phyloP scores from a whole-genome alignment of 2,797 vertebrate genomes.

The Trichosurus vulpecula region DNA sequence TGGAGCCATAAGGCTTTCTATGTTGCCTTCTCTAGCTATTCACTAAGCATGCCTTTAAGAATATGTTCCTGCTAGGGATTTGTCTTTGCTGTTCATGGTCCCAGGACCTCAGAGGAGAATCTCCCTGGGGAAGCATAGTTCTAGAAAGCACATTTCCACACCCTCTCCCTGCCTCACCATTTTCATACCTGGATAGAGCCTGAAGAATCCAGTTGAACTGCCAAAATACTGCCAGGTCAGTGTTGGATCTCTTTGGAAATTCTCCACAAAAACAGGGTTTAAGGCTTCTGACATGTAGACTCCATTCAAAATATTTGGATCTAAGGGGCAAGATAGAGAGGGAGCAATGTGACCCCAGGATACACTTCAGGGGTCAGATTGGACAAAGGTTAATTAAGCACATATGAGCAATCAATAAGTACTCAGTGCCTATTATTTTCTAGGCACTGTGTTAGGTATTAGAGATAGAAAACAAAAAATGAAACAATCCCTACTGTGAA shows the following conservation, averaged over 20 bases:
- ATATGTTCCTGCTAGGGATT: too few species aligned
- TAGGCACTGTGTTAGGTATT: not conserved
- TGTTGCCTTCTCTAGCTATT: too few species aligned
- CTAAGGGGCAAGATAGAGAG: constrained; percentile 77
- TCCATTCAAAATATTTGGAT: constrained; percentile 94
- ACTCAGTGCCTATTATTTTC: not conserved
- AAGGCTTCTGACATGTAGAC: constrained; percentile 97
- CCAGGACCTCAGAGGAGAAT: constrained; percentile 13
- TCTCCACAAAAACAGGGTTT: constrained; percentile 94
- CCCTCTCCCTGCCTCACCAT: not conserved
- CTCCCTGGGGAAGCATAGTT: not conserved
- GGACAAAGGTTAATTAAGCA: not conserved
- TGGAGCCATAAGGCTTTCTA: too few species aligned
- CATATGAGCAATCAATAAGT: not conserved
- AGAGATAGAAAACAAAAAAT: not conserved
- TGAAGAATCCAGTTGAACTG: constrained; percentile 95
- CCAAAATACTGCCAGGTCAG: constrained; percentile 99
- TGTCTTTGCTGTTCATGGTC: too few species aligned
- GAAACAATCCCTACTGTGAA: not conserved
- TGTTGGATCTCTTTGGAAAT: constrained; percentile 94
- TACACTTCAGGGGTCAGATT: not conserved
- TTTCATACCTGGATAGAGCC: constrained; percentile 93
- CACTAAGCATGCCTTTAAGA: too few species aligned
- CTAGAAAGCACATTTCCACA: not conserved
- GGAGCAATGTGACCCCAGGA: not conserved